Base-by-base conservation (phyloP, 2,113 vertebrate species). In the Rana temporaria region DNA sequence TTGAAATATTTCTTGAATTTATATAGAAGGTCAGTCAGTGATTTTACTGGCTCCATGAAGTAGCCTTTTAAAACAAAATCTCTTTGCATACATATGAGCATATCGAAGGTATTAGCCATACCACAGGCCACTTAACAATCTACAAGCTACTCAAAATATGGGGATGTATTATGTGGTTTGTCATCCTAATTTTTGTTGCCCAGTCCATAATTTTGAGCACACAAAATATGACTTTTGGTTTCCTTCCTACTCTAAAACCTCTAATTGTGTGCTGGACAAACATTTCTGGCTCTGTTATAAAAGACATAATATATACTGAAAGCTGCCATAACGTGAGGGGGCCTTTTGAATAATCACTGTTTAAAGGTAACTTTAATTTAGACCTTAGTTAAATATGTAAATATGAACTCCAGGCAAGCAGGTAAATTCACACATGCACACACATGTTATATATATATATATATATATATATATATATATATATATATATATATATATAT, bases 221-320 rank as follows among this genome's bases (percentile, higher is more conserved):
- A 62, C 56, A 62, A 24, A 63, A 75, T 56, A 75, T 62, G 32
- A 75, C 26, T 75, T 75, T 38, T 62, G 72, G 56, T 75, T 34
- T 60, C n/a, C 32, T 74, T 75, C 34, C 71, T 20, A 62, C 72
- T 42, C 34, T 59, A 42, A 75, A 42, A 60, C 59, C 34, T 38
- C 59, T 75, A 34, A 73, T 59, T 59, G 18, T 59, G 60, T 62
- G 57, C 6, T 62, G 15, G 57, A 62, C 42, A 42, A 34, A 20
- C 38, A 22, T 2, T n/a, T 38, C 19, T 24, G 15, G n/a, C 20
- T 62, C 32, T 42, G 16, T 53, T 8, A 22, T 71, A 42, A 20
- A 74, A n/a, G 19, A 59, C 55, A 57, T 9, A 75, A 20, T 6
- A 62, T 30, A 20, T 26, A 71, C 52, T 55, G 12, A 66, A n/a